phyloP scores from a whole-genome alignment of 2,113 vertebrate genomes.

The Hyla sarda region DNA sequence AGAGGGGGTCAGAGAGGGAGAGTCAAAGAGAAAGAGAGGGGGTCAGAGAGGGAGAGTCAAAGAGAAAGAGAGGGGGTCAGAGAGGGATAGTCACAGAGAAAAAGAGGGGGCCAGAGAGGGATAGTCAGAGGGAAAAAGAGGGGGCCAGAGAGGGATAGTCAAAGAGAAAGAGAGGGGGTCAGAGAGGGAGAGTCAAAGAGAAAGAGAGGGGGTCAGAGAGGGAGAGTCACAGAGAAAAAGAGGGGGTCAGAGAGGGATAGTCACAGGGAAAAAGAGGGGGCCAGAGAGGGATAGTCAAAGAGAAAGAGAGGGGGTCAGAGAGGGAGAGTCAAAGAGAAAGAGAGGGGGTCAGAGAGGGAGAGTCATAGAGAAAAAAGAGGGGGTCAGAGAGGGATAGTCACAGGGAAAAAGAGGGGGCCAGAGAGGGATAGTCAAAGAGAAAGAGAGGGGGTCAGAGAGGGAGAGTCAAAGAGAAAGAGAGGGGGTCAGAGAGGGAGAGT shows the following conservation, averaged over 20 bases:
- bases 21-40: too few species aligned
- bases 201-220: background rate
- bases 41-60: background rate
- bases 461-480: too few species aligned
- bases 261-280: background rate
- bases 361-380: background rate
- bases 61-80: background rate
- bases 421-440: too few species aligned
- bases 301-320: too few species aligned
- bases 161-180: background rate
- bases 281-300: background rate
- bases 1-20: too few species aligned
- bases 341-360: background rate
- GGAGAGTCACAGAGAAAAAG: background rate
- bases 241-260: background rate
- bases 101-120: background rate
- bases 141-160: background rate
- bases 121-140: background rate
- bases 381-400: too few species aligned
- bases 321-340: background rate
- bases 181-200: background rate
- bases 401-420: too few species aligned
- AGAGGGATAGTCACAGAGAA: too few species aligned
- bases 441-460: too few species aligned
- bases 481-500: too few species aligned